These are phyloP conservation scores for Micromesistius poutassou DNA, from an alignment of 2,797 vertebrate species.

Conservation along the genomic window DNA sequence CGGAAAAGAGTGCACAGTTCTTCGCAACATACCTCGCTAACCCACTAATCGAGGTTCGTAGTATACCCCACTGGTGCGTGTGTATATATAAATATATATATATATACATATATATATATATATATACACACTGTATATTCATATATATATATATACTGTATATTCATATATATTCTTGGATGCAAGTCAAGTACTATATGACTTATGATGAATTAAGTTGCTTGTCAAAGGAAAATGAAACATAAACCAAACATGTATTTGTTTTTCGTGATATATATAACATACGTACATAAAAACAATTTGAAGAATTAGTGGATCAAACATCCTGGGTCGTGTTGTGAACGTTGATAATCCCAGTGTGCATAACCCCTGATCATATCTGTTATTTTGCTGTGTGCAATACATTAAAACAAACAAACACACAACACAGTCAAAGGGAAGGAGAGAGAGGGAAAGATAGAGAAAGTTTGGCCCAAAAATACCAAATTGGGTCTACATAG, in stretches of 20 bases:
- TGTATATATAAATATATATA: too few relatives aligned
- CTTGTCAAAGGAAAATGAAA: background rate
- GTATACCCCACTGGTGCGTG: too few relatives aligned
- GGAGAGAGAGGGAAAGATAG: background rate
- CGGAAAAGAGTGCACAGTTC: too few relatives aligned
- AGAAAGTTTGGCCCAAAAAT: background rate
- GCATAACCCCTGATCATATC: background rate
- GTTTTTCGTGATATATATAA: background rate
- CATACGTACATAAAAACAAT: background rate
- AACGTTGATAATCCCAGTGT: background rate
- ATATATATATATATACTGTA: too few relatives aligned
- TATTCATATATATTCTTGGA: background rate
- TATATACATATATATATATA: background rate
- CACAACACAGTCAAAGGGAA: background rate
- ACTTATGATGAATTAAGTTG: background rate
- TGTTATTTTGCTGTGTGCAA: background rate
- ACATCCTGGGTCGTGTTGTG: background rate
- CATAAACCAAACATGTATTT: background rate
- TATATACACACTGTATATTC: background rate
- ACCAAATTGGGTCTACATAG: background rate
- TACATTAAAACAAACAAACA: constrained; percentile 5
- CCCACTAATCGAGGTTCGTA: too few relatives aligned
- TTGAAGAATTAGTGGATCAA: background rate
- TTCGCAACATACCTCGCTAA: too few relatives aligned
- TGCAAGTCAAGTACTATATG: background rate